These are phyloP conservation scores for Hypomecis punctinalis DNA, from an alignment of 2,888 invertebrate species.

Conservation along the genomic window DNA sequence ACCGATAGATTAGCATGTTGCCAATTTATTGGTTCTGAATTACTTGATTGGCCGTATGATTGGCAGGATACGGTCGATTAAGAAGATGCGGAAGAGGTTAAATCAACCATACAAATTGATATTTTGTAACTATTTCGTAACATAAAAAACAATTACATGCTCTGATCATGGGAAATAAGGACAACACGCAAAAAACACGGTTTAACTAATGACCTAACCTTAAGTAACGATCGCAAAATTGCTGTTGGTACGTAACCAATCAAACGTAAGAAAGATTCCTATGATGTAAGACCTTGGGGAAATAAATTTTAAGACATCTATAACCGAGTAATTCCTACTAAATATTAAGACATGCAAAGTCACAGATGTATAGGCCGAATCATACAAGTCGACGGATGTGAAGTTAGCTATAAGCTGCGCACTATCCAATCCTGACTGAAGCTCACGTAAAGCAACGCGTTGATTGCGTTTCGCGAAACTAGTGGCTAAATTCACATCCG, in stretches of 20 bases:
- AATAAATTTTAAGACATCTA: neutral
- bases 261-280: slow-evolving; percentile 6
- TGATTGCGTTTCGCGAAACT: no score
- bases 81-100: slow-evolving; percentile 66
- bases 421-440: no score
- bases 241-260: slow-evolving; percentile 12
- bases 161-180: slow-evolving; percentile 21
- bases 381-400: no score
- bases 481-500: neutral
- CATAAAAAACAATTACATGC: slow-evolving; percentile 22
- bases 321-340: neutral
- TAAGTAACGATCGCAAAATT: slow-evolving; percentile 7
- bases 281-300: slow-evolving; percentile 6
- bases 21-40: slow-evolving; percentile 42
- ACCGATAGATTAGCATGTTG: slow-evolving; percentile 34
- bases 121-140: slow-evolving; percentile 46
- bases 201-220: neutral
- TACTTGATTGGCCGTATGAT: slow-evolving; percentile 56
- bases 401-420: no score
- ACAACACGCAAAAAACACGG: slow-evolving; percentile 14
- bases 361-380: neutral
- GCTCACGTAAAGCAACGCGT: no score
- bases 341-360: neutral
- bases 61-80: slow-evolving; percentile 73
- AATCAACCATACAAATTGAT: slow-evolving; percentile 64